Conservation (phyloP, 2,888 invertebrate genomes). For the Diarsia mendica region DNA sequence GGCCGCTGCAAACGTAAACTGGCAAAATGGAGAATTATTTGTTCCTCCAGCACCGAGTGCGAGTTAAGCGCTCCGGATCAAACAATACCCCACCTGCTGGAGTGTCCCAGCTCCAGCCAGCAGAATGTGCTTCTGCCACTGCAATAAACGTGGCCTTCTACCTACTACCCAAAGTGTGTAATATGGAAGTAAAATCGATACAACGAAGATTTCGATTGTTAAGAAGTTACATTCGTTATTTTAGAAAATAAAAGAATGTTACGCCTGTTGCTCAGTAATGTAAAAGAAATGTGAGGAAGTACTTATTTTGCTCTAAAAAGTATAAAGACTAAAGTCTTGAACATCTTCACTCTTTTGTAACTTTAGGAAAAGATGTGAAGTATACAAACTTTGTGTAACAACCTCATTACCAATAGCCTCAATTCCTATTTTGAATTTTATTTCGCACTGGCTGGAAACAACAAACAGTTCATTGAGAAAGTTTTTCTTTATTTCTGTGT, state of each 20-base stretch:
- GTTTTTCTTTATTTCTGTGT: conserved; percentile 32
- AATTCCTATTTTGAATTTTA: conserved; percentile 45
- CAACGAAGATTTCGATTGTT: too few species aligned
- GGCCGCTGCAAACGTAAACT: too few species aligned
- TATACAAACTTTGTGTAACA: conserved; percentile 26
- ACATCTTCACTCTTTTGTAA: conserved; percentile 2
- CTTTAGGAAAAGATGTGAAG: conserved; percentile 6
- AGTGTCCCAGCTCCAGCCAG: too few species aligned
- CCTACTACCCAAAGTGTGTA: too few species aligned
- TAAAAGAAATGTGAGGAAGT: not conserved
- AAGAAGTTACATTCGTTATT: not conserved
- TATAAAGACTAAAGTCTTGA: not conserved
- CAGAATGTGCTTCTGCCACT: too few species aligned
- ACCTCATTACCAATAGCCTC: conserved; percentile 39
- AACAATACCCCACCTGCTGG: too few species aligned
- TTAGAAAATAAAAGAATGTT: not conserved
- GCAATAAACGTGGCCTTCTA: too few species aligned
- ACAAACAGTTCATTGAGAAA: conserved; percentile 49
- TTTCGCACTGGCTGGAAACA: conserved; percentile 39
- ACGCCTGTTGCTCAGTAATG: not conserved
- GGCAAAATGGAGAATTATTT: too few species aligned
- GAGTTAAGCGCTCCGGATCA: too few species aligned
- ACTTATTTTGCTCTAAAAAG: not conserved
- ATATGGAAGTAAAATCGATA: too few species aligned
- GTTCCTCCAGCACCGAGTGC: too few species aligned